Percentiles rank a stretch among this genome's conserved stretches.
These are phyloP conservation scores for Crossaster papposus DNA, from an alignment of 53 echinoderm and acorn worm species.

Conservation along the genomic window DNA sequence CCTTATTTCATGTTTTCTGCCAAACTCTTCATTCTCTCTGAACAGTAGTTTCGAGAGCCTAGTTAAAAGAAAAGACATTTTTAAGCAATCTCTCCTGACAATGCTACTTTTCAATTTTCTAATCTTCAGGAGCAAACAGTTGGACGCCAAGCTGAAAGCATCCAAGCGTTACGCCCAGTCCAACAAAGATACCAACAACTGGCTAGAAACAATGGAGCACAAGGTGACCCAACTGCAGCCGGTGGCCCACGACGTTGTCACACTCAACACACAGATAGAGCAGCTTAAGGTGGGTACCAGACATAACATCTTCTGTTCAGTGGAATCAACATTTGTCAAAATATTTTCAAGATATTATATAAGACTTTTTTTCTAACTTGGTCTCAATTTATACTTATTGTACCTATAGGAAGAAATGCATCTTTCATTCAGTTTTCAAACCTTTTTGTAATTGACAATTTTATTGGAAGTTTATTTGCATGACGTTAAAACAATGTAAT, in stretches of 20 bases:
- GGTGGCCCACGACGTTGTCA: constrained; percentile 79
- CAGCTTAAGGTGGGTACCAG: constrained; percentile 80
- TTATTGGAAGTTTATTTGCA: too few relatives aligned
- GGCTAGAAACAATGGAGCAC: constrained; percentile 90
- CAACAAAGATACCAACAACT: constrained; percentile 80
- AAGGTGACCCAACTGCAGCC: constrained; percentile 80
- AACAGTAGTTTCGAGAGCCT: too few relatives aligned
- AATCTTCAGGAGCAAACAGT: constrained; percentile 78
- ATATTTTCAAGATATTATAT: not conserved
- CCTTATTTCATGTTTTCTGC: too few relatives aligned
- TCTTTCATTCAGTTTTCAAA: too few relatives aligned
- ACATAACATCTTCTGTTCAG: not conserved
- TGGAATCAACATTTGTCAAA: not conserved
- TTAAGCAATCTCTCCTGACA: not conserved
- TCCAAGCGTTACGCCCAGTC: constrained; percentile 83
- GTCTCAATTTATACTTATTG: not conserved
- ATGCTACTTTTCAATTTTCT: not conserved
- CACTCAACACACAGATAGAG: constrained; percentile 90
- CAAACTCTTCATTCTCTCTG: too few relatives aligned
- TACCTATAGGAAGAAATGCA: too few relatives aligned
- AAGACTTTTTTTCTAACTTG: not conserved
- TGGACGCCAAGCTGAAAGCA: constrained; percentile 83
- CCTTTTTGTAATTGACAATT: too few relatives aligned
- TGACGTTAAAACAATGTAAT: too few relatives aligned
- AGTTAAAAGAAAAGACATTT: not conserved